Evolutionary conservation across 2,113 vertebrate species (phyloP), one percentile per base, ranked within the genome.

Genomic region (Psephotus haematonotus): DNA sequence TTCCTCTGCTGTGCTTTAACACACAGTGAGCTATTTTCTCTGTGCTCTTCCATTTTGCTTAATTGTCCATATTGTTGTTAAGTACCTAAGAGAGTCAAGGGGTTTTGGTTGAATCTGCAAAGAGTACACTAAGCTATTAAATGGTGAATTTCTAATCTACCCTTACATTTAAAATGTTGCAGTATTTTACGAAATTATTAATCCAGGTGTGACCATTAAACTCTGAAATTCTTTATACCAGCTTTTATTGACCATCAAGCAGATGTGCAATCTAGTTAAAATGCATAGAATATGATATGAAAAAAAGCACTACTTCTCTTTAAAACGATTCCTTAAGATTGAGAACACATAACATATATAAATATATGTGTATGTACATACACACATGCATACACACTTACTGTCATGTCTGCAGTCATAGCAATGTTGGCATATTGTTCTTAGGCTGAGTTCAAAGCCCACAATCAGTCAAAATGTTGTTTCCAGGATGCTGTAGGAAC

Each of bases 131-230:
- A 76, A 80, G 24, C 52, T 77, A 86, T 92, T 90, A 89, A 88
- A 22, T 39, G 28, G 33, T 71, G 52, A 71, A 78, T 88, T 95
- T 92, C 60, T 85, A 28, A 79, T 50, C 71, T 72, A 44, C 29
- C 28, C 16, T 76, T 75, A 72, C 22, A 89, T 88, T 95, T 87
- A 77, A 92, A 95, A 70, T 70, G 17, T 68, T 72, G n/a, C 67
- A 49, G 11, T 35, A 39, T 68, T 91, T 85, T 88, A 49, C 69
- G 17, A 90, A 91, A 92, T 79, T 91, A 92, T 92, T 92, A 90
- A 94, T 93, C 95, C 76, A 86, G 60, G 44, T 82, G 37, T 72
- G 74, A 85, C 24, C 43, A 41, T 90, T 74, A 91, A 95, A 91
- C 81, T 71, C 50, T 37, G 49, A 60, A 35, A 72, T 35, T 92